Conservation (phyloP, 2,888 invertebrate genomes). For the Harpagoxenus sublaevis region DNA sequence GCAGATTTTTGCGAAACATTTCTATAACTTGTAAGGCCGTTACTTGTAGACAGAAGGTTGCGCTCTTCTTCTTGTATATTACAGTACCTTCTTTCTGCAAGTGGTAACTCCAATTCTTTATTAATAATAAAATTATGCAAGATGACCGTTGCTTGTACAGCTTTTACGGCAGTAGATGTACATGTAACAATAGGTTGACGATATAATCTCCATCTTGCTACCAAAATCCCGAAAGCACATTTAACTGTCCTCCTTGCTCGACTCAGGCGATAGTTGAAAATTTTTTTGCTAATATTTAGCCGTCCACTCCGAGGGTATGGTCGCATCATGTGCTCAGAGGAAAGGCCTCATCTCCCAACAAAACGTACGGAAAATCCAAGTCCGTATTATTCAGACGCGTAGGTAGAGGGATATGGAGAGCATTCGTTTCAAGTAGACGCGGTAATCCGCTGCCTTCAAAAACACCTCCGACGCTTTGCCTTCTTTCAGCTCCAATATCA, state of each 20-base stretch:
- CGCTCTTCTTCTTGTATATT: neutral
- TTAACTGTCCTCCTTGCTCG: conserved; percentile 46
- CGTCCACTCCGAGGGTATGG: neutral
- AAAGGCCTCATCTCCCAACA: no score
- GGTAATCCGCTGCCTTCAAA: no score
- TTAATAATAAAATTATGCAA: conserved; percentile 31
- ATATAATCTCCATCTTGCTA: conserved; percentile 25
- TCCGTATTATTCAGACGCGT: no score
- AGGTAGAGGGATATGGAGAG: no score
- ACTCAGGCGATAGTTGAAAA: conserved; percentile 46
- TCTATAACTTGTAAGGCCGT: neutral
- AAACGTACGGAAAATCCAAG: no score
- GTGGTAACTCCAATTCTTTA: neutral
- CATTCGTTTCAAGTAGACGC: no score
- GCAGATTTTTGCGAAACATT: neutral
- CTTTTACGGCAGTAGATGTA: conserved; percentile 12
- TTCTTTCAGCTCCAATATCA: neutral
- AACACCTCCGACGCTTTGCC: no score
- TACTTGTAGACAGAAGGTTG: neutral
- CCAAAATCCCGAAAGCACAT: conserved; percentile 45
- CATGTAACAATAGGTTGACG: conserved; percentile 1
- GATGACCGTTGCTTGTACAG: conserved; percentile 3
- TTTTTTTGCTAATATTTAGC: conserved; percentile 16
- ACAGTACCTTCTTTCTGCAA: neutral
- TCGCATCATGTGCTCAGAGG: no score